phyloP scores from a whole-genome alignment of 2,888 invertebrate genomes.

The Andrena marginata region DNA sequence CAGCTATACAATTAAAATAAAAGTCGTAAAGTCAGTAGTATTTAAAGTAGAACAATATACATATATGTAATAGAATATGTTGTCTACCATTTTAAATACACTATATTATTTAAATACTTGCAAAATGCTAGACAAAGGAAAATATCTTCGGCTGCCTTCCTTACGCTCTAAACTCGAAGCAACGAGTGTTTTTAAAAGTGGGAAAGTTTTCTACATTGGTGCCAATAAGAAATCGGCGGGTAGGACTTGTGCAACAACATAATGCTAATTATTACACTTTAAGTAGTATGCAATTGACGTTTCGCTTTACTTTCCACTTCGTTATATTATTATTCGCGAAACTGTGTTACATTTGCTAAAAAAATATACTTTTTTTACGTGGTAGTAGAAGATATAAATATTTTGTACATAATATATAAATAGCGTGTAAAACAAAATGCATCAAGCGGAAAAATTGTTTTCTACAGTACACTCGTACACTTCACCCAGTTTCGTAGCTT shows the following conservation, averaged over 20 bases:
- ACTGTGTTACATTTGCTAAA: not conserved
- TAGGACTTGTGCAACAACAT: not conserved
- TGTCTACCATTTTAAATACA: too few relatives aligned
- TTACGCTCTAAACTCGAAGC: too few relatives aligned
- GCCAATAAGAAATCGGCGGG: too few relatives aligned
- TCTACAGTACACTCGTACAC: not conserved
- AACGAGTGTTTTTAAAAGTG: too few relatives aligned
- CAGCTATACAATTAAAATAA: too few relatives aligned
- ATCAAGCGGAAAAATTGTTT: not conserved
- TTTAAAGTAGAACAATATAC: too few relatives aligned
- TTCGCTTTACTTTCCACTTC: not conserved
- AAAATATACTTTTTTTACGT: not conserved
- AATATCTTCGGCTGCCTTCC: too few relatives aligned
- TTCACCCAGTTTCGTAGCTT: slow-evolving; percentile 1
- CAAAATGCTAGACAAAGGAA: too few relatives aligned
- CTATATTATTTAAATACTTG: too few relatives aligned
- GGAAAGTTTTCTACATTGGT: too few relatives aligned
- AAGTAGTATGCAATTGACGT: not conserved
- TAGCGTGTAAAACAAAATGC: not conserved
- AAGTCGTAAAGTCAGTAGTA: too few relatives aligned
- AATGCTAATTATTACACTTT: not conserved
- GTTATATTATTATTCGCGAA: not conserved
- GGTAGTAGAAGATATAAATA: not conserved
- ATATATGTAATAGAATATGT: too few relatives aligned
- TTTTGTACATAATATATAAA: not conserved